Percentiles rank a stretch among this genome's conserved stretches.
phyloP scores from a whole-genome alignment of 1,140 invertebrate genomes.

The Macrosteles quadrilineatus region DNA sequence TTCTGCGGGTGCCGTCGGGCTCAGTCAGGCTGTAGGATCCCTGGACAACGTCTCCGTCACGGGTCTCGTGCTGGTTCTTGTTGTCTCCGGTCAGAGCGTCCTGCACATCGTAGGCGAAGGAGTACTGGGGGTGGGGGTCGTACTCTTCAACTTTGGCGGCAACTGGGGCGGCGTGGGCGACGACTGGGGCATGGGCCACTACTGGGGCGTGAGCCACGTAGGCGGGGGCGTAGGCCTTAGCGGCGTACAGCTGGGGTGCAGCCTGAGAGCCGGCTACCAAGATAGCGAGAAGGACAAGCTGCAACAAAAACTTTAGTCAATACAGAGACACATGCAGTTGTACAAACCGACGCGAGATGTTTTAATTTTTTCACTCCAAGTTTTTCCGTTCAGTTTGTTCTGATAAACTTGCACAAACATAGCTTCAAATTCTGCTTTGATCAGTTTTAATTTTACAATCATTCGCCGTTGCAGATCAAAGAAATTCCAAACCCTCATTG shows the following conservation, averaged over 20 bases:
- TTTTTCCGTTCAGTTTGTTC: too few species aligned
- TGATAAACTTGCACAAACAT: too few species aligned
- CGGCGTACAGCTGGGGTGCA: conserved; percentile 1
- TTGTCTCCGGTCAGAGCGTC: conserved; percentile 23
- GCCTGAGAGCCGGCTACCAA: conserved; percentile 8
- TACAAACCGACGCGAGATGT: too few species aligned
- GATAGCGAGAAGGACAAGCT: conserved; percentile 7
- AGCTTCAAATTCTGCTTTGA: too few species aligned
- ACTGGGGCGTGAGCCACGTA: conserved; percentile 17
- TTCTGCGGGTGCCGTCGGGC: conserved; percentile 18
- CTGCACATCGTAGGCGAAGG: conserved; percentile 27
- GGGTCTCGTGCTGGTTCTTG: conserved; percentile 25
- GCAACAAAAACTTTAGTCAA: too few species aligned
- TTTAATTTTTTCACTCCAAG: too few species aligned
- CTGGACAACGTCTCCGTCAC: conserved; percentile 22
- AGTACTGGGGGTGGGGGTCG: conserved; percentile 30
- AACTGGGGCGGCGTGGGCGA: conserved; percentile 55
- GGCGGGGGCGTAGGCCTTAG: background rate
- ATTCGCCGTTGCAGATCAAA: too few species aligned
- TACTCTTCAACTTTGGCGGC: conserved; percentile 44
- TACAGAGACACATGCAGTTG: too few species aligned
- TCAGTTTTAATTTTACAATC: too few species aligned
- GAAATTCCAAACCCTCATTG: too few species aligned
- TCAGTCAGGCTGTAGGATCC: conserved; percentile 17
- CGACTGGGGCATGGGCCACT: conserved; percentile 44